Conservation (phyloP, 2,113 vertebrate genomes). For the Ptilorrhoa leucosticta region DNA sequence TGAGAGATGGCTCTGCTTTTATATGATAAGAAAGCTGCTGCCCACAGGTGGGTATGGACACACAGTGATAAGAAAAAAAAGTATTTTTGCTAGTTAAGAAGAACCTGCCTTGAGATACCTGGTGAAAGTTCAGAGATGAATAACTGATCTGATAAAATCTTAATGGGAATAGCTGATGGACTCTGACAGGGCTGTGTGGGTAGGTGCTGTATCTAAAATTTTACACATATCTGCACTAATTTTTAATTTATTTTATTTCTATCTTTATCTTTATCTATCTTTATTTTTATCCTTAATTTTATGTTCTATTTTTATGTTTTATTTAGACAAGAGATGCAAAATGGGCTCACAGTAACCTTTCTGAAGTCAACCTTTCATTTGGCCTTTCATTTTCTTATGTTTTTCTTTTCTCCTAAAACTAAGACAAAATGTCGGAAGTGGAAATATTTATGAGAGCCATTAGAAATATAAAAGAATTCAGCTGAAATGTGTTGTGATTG, state of each 20-base stretch:
- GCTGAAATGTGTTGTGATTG: slow-evolving; percentile 58
- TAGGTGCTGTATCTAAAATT: not conserved
- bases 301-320: not conserved
- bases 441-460: slow-evolving; percentile 60
- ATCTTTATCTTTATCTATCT: not conserved
- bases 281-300: not conserved
- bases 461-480: slow-evolving; percentile 62
- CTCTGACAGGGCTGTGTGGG: not conserved
- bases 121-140: not conserved
- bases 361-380: not conserved
- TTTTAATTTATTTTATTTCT: not conserved
- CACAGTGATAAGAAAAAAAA: not conserved
- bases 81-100: not conserved
- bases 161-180: not conserved
- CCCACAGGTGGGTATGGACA: not conserved
- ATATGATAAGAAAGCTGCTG: not conserved
- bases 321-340: not conserved
- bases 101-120: not conserved
- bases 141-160: not conserved
- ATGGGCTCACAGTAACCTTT: not conserved
- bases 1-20: not conserved
- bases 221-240: not conserved
- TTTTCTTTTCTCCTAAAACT: slow-evolving; percentile 25
- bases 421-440: slow-evolving; percentile 40
- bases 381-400: not conserved